Evolutionary conservation across 2,113 vertebrate species (phyloP), one percentile per base, ranked within the genome.

Genomic region (Zeus faber): DNA sequence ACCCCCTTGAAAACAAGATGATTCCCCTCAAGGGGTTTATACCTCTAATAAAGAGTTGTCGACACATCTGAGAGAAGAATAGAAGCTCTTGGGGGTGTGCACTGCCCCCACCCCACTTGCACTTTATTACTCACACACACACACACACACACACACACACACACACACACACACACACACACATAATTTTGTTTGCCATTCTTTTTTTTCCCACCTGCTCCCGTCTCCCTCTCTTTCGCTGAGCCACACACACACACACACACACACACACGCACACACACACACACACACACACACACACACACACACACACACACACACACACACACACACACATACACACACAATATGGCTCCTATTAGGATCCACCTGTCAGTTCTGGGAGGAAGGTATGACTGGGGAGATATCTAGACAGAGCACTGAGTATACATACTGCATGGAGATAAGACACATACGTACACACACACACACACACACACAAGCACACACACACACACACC

Each of bases 381-480:
- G 13, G 43, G 48, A 59, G 51, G 52, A 58, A 66, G 37, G 24
- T 60, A 45, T 54, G 25, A n/a, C 39, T 54, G n/a, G 5, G 11
- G 43, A 61, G 54, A 48, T 29, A 67, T 51, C 52, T 51, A 56
- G 63, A 64, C 58, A 62, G 62, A 31, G 31, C 62, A 60, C 35
- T 10, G 40, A 24, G 35, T 11, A 57, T 44, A 57, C 16, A 59
- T 41, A 39, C 50, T 47, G 37, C 54, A 39, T 17, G 21, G 27
- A 16, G 5, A 44, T 2, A 9, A 10, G 6, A 27, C 41, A 18
- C 9, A n/a, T 13, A 29, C 17, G 16, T 20, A 26, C 20, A 16
- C 8, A 24, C 50, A 33, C 58, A 37, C n/a, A n/a, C n/a, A n/a
- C n/a, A n/a, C n/a, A n/a, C n/a, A n/a, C n/a, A n/a, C n/a, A n/a